phyloP scores from a whole-genome alignment of 2,113 vertebrate genomes.

The Pluvianellus socialis region DNA sequence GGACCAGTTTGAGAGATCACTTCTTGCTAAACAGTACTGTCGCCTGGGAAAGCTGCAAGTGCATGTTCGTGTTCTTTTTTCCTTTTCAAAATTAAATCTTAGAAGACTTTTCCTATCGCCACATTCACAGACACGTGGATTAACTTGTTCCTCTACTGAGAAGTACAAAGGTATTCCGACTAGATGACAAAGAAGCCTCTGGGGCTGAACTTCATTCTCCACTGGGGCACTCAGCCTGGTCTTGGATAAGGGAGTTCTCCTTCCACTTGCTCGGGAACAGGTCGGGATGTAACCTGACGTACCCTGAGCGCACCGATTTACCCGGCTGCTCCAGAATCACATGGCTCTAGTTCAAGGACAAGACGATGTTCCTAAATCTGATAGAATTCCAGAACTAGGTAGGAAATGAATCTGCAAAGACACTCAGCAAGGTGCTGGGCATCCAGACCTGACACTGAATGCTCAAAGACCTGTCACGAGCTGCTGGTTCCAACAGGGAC shows the following conservation, averaged over 20 bases:
- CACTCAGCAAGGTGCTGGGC: background rate
- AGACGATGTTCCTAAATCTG: background rate
- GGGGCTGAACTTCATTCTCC: background rate
- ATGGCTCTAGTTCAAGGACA: background rate
- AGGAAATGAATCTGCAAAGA: background rate
- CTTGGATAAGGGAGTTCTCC: background rate
- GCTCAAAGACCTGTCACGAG: background rate
- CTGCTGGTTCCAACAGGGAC: background rate
- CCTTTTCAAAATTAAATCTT: background rate
- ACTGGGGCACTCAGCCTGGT: background rate
- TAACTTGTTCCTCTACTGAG: background rate
- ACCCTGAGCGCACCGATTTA: accelerated
- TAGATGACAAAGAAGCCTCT: background rate
- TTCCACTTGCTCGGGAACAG: background rate
- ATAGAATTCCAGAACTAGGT: background rate
- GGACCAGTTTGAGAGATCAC: background rate
- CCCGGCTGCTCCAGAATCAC: background rate
- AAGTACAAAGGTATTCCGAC: background rate
- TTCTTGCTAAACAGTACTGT: background rate
- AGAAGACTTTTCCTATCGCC: background rate
- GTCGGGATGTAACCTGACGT: background rate
- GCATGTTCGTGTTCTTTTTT: background rate
- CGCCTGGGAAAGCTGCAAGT: background rate
- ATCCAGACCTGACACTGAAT: background rate
- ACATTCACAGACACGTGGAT: background rate